Percentiles rank a stretch among this genome's conserved stretches.
phyloP scores from a whole-genome alignment of 2,888 invertebrate species.

The Plebejus argus region DNA sequence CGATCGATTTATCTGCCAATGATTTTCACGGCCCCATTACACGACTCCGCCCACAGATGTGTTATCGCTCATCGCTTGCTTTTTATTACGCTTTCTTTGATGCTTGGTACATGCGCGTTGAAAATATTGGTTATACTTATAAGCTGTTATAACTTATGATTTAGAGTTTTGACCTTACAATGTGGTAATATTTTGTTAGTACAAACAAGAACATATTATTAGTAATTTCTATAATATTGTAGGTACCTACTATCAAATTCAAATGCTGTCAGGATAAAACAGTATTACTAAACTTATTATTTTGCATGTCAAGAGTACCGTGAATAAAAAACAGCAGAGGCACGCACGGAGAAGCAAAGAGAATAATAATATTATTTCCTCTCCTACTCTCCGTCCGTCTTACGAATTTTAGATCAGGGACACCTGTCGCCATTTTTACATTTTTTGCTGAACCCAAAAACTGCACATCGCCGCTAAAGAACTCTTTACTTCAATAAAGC shows the following conservation, averaged over 20 bases:
- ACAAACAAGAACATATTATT: no score
- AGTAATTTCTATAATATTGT: no score
- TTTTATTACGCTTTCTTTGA: slow-evolving; percentile 35
- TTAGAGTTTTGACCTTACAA: background rate
- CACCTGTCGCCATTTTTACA: background rate
- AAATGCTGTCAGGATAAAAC: no score
- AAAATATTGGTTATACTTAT: background rate
- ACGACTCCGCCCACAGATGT: slow-evolving; percentile 53
- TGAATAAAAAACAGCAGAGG: no score
- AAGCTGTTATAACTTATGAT: no score
- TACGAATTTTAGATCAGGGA: no score
- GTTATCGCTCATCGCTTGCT: slow-evolving; percentile 42
- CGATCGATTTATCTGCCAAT: slow-evolving; percentile 74
- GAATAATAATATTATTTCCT: no score
- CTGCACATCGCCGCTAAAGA: background rate
- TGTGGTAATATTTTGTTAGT: background rate
- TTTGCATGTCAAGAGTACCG: no score
- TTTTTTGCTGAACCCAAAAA: background rate
- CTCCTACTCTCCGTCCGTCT: no score
- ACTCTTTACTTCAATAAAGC: background rate
- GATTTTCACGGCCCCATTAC: slow-evolving; percentile 60
- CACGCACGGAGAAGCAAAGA: no score
- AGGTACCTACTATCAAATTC: no score
- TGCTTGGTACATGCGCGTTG: background rate
- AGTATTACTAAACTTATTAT: no score